A percentile compares a stretch with the other conserved stretches of the same genome.
These are phyloP conservation scores for Thymallus thymallus DNA, from an alignment of 2,113 vertebrate species.

Conservation along the genomic window DNA sequence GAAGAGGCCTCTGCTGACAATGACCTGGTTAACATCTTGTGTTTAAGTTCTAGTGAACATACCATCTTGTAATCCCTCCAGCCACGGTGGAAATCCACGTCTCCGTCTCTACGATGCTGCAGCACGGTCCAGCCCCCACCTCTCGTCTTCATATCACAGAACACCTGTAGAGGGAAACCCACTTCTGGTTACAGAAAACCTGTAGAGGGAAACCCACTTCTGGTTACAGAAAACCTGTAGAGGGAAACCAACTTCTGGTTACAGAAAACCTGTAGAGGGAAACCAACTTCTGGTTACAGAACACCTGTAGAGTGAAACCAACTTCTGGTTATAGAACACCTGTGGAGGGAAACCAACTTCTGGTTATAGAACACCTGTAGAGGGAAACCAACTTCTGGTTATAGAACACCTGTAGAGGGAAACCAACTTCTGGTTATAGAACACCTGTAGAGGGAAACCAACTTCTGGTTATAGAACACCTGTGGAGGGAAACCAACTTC, in stretches of 20 bases:
- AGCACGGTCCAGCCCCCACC: conserved; percentile 82
- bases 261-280: conserved; percentile 44
- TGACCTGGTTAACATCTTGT: too few relatives aligned
- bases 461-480: background rate
- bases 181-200: conserved; percentile 68
- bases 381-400: too few relatives aligned
- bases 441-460: too few relatives aligned
- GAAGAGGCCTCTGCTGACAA: too few relatives aligned
- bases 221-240: conserved; percentile 60
- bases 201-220: conserved; percentile 54
- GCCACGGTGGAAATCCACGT: conserved; percentile 74
- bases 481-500: background rate
- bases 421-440: background rate
- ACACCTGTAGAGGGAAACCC: conserved; percentile 41
- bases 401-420: too few relatives aligned
- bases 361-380: too few relatives aligned
- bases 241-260: conserved; percentile 65
- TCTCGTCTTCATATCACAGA: conserved; percentile 79
- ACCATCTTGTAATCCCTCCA: conserved; percentile 82
- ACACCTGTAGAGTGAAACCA: too few relatives aligned
- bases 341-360: too few relatives aligned
- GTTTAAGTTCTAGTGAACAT: background rate
- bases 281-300: too few relatives aligned
- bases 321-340: too few relatives aligned
- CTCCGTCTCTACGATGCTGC: conserved; percentile 76